Conservation (phyloP, 2,888 invertebrate species). For the Mythimna lalbum region DNA sequence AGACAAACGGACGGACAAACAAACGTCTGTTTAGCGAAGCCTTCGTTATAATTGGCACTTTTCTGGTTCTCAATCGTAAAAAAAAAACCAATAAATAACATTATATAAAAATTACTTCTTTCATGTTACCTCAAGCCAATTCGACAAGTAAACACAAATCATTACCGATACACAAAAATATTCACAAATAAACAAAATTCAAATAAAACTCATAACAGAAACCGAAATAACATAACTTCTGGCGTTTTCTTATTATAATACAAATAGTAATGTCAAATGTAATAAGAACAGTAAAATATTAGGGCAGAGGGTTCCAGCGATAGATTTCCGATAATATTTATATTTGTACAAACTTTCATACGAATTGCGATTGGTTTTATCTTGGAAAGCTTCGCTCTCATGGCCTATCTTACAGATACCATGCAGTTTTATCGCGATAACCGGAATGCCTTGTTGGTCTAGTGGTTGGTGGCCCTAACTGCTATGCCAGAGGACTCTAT, state of each 20-base stretch:
- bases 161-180: not conserved
- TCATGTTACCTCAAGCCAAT: not conserved
- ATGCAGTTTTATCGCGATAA: too few relatives aligned
- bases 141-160: not conserved
- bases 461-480: too few relatives aligned
- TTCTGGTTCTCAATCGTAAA: not conserved
- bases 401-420: not conserved
- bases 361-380: slow-evolving; percentile 8
- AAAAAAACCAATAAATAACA: not conserved
- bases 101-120: not conserved
- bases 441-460: too few relatives aligned
- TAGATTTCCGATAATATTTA: slow-evolving; percentile 47
- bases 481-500: too few relatives aligned
- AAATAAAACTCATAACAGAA: slow-evolving; percentile 14
- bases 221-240: slow-evolving; percentile 24
- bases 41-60: too few relatives aligned
- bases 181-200: slow-evolving; percentile 26
- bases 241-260: slow-evolving; percentile 38
- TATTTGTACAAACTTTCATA: slow-evolving; percentile 17
- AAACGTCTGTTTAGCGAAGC: too few relatives aligned
- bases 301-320: slow-evolving; percentile 24
- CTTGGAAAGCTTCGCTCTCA: not conserved
- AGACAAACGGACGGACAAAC: too few relatives aligned
- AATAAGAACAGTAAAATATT: slow-evolving; percentile 53
- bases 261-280: slow-evolving; percentile 30